Conservation (phyloP, 2,888 invertebrate species). For the Disparrhopalites patrizii region DNA sequence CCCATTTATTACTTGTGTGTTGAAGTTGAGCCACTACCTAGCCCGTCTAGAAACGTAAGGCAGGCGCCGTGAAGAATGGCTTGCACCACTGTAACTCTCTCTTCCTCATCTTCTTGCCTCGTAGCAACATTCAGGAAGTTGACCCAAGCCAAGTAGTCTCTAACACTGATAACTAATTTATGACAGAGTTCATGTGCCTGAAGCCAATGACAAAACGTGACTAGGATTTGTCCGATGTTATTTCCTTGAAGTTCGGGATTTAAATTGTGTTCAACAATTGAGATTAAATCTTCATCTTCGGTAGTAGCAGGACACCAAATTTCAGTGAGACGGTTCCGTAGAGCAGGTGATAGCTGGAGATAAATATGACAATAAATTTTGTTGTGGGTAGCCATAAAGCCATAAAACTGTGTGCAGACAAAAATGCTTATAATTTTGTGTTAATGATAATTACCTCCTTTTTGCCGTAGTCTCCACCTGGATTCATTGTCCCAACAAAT, state of each 20-base stretch:
- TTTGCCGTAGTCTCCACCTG: slow-evolving; percentile 98
- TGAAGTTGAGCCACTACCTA: slow-evolving; percentile 77
- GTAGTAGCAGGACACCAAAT: slow-evolving; percentile 90
- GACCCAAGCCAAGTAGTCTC: slow-evolving; percentile 91
- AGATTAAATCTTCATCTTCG: slow-evolving; percentile 67
- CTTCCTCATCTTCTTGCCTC: slow-evolving; percentile 39
- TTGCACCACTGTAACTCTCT: slow-evolving; percentile 55
- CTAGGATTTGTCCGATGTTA: slow-evolving; percentile 61
- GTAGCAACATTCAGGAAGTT: slow-evolving; percentile 72
- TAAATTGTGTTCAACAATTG: slow-evolving; percentile 78
- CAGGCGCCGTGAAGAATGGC: slow-evolving; percentile 86
- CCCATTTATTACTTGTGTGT: slow-evolving; percentile 63
- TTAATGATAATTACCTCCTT: slow-evolving; percentile 65
- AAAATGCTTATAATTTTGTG: not conserved
- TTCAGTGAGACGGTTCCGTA: slow-evolving; percentile 96
- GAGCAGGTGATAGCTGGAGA: slow-evolving; percentile 77
- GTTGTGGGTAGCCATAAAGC: no score
- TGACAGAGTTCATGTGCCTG: slow-evolving; percentile 41
- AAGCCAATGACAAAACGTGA: slow-evolving; percentile 40
- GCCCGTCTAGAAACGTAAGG: slow-evolving; percentile 84
- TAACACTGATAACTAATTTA: slow-evolving; percentile 76
- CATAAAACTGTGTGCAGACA: not conserved
- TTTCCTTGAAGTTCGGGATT: slow-evolving; percentile 60
- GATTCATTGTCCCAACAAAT: slow-evolving; percentile 98
- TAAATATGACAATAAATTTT: slow-evolving; percentile 17